Base-by-base conservation (phyloP, 2,888 invertebrate species). In the Volucella zonaria region DNA sequence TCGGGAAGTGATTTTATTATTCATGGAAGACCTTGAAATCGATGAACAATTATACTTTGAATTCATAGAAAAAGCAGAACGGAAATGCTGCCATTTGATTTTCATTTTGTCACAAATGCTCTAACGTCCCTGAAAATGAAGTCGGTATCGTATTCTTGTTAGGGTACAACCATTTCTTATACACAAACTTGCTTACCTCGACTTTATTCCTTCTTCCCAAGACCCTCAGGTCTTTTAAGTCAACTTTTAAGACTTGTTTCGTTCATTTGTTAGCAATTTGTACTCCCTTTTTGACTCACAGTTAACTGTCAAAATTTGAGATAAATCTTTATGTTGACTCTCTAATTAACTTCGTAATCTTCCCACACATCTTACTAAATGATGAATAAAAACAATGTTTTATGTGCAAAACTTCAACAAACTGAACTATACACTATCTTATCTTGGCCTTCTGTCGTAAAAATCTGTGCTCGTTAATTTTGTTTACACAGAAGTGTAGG, bases 401-500 rank as follows among this genome's bases (percentile, higher is more conserved):
- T 47, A 61, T 61, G 74, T 64, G 64, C 49, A 58, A 12, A 71
- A 71, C 68, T 43, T 54, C 49, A 62, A 54, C 73, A 74, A 64
- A 64, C 56, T 40, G 15, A 56, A 47, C 74, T 70, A 56, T 64
- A 56, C 62, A 58, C 62, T 61, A 61, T 61, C 61, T 77, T 77
- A 77, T 77, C 77, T 47, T 49, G 62, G 23, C 23, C 54, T 61
- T 61, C 40, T 70, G 68, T 77, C 77, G 61, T 77, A 68, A 77
- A 77, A 77, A 77, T 77, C 77, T 62, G 61, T 51, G 68, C 15
- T 77, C 70, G 77, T 70, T 62, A 77, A 77, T 68, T 77, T 68
- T 61, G 58, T 45, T 54, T 18, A 31, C 31, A 6, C 31, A 31
- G 31, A 6, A 31, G 31, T 31, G 31, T 31, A 31, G 31, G 4